These are phyloP conservation scores for Hoplias malabaricus DNA, from an alignment of 2,113 vertebrate species.

Conservation along the genomic window DNA sequence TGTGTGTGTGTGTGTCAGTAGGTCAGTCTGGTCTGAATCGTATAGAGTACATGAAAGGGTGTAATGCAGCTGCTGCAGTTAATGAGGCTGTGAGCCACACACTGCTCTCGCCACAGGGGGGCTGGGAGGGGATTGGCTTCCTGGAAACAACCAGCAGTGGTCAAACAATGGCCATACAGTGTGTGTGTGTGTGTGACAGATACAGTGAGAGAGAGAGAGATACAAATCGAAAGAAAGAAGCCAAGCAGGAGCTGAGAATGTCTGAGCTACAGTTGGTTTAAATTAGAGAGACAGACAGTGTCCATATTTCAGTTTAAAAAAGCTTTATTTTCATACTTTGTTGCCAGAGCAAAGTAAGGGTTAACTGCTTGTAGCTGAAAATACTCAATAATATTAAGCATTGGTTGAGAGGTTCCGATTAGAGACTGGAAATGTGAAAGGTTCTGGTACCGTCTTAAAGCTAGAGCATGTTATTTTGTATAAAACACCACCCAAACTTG, in stretches of 20 bases:
- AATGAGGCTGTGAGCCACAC: slow-evolving; percentile 26
- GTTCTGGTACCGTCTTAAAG: too few species aligned
- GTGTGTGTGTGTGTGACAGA: slow-evolving; percentile 11
- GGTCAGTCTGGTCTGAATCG: not conserved
- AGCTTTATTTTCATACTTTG: not conserved
- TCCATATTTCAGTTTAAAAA: not conserved
- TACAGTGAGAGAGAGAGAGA: not conserved
- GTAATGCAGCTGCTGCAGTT: slow-evolving; percentile 27
- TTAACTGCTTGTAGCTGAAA: not conserved
- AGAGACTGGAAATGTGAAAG: not conserved
- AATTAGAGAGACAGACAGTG: not conserved
- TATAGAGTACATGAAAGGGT: slow-evolving; percentile 25
- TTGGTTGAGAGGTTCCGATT: too few species aligned
- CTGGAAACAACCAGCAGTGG: slow-evolving; percentile 29
- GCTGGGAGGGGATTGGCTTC: slow-evolving; percentile 13
- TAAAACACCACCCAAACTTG: too few species aligned
- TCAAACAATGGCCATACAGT: slow-evolving; percentile 33
- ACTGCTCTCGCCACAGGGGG: not conserved
- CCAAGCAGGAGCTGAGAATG: slow-evolving; percentile 2
- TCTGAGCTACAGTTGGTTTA: slow-evolving; percentile 27
- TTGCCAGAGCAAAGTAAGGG: too few species aligned
- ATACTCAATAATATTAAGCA: too few species aligned
- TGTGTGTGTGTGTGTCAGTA: not conserved
- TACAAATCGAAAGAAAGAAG: slow-evolving; percentile 16
- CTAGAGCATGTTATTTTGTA: too few species aligned